Evolutionary conservation across 2,888 invertebrate species (phyloP).

Genomic region (Stenchaetothrips biformis): DNA sequence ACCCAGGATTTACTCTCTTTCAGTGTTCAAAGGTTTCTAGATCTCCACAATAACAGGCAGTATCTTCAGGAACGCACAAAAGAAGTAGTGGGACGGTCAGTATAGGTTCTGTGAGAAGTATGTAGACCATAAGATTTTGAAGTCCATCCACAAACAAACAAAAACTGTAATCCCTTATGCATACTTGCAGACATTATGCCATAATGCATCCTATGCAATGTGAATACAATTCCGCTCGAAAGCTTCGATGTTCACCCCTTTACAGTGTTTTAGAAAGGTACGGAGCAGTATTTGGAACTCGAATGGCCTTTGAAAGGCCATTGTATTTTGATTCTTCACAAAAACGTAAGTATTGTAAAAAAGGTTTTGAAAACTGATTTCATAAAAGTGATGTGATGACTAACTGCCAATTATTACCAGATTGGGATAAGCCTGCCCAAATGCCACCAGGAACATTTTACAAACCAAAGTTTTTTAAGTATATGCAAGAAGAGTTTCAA

Average conservation of each 20-base stretch:
- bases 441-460: constrained; percentile 60
- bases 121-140: not conserved
- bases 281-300: constrained; percentile 63
- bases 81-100: constrained; percentile 58
- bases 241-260: constrained; percentile 62
- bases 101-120: constrained; percentile 23
- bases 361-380: not conserved
- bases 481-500: constrained; percentile 63
- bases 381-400: constrained; percentile 26
- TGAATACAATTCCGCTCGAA: constrained; percentile 57
- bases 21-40: constrained; percentile 60
- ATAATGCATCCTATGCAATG: constrained; percentile 56
- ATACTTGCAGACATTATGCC: constrained; percentile 50
- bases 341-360: constrained; percentile 45
- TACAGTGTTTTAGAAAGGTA: constrained; percentile 59
- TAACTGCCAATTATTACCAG: constrained; percentile 40
- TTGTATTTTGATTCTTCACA: constrained; percentile 59
- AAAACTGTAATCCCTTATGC: not conserved
- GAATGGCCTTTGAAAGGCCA: constrained; percentile 68
- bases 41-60: constrained; percentile 60
- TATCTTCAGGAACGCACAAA: constrained; percentile 58
- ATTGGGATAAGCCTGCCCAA: constrained; percentile 49
- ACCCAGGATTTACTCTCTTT: constrained; percentile 58
- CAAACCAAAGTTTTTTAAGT: constrained; percentile 64
- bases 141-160: not conserved